Conservation (phyloP, 2,113 vertebrate species). For the Myotis brandtii region DNA sequence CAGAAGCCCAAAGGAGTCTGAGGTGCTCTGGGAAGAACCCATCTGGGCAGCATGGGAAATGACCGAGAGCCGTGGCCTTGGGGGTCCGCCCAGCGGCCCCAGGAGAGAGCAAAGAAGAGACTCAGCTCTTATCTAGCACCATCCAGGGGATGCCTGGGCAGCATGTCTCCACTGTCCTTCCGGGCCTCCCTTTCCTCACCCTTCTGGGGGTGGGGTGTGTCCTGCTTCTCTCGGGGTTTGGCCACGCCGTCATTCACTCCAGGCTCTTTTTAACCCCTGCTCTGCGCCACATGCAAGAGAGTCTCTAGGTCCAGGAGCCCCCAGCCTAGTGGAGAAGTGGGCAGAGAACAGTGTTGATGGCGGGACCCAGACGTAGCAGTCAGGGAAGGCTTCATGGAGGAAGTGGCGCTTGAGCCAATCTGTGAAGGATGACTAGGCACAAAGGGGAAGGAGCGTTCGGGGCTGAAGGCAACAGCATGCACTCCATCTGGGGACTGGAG, state of each 20-base stretch:
- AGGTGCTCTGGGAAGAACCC: constrained; percentile 1
- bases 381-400: neutral
- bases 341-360: neutral
- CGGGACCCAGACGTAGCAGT: neutral
- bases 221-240: too few relatives aligned
- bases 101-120: neutral
- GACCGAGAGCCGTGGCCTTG: accelerated
- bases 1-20: constrained; percentile 52
- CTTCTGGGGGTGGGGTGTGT: accelerated
- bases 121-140: accelerated
- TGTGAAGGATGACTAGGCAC: accelerated
- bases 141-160: too few relatives aligned
- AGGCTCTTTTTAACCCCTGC: neutral
- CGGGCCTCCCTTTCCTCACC: accelerated
- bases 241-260: accelerated
- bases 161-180: neutral
- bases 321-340: neutral
- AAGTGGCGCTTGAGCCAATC: accelerated
- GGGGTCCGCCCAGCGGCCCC: neutral
- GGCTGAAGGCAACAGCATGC: neutral
- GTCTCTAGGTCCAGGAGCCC: neutral
- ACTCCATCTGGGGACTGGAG: neutral
- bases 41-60: accelerated
- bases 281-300: accelerated
- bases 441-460: too few relatives aligned